Evolutionary conservation across 2,113 vertebrate species (phyloP), one percentile per base, ranked within the genome.

Genomic region (Cephalopholis sonnerati): DNA sequence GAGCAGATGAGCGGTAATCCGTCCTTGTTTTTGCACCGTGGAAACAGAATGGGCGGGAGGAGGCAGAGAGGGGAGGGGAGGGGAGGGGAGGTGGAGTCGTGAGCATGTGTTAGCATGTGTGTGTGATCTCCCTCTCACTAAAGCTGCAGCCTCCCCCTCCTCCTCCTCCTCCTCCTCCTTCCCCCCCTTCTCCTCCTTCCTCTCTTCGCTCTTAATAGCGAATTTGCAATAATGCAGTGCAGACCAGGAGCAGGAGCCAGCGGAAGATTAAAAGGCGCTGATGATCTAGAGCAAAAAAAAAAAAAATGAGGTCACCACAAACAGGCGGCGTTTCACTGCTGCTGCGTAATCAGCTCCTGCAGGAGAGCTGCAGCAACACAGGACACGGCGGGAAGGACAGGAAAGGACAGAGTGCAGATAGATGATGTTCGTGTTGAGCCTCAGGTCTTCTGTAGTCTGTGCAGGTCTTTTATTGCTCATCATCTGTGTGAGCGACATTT

Each of bases 1-100:
- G 81, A 92, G 87, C 94, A 93, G 92, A 93, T 93, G 91, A 95
- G 77, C 76, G 70, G 82, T 94, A 94, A 94, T 94, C 94, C 85
- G 83, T 89, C 90, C 90, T 94, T 93, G 93, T 94, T 93, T 90
- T 86, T 92, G 85, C 80, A 48, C 79, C 32, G 78, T 66, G 80
- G 76, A 89, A 86, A 81, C 83, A 75, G 86, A 75, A 54, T 1
- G 69, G 62, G 76, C 0, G 57, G 81, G 75, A 7, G 59, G 39
- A 18, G 29, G 24, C 16, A 4, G 36, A 27, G 66, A 17, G 10
- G 54, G 27, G 17, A 22, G 15, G 20, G 5, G 16, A 2, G 8
- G 16, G 39, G 22, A 15, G 55, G 29, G 78, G 71, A 5, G 76
- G 81, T 4, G 85, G 61, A 71, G 74, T 18, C 39, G 15, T 46